Conservation (phyloP, 1,140 invertebrate species). For the Lepidurus couesii region DNA sequence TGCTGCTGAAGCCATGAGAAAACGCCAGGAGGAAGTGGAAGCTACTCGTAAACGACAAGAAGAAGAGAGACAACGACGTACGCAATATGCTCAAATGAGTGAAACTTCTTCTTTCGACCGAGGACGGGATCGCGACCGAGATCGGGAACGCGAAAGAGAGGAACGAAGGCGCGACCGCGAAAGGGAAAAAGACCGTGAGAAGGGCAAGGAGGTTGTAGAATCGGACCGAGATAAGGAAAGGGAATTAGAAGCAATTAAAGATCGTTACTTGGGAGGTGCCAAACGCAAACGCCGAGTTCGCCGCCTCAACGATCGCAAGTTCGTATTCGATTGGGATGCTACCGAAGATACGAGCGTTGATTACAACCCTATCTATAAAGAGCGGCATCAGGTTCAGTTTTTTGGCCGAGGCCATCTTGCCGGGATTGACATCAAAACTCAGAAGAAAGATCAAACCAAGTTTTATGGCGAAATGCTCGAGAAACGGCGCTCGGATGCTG, state of each 20-base stretch:
- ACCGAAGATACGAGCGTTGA: conserved; percentile 96
- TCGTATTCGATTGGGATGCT: conserved; percentile 99
- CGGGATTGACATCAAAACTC: conserved; percentile 94
- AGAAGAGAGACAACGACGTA: conserved; percentile 60
- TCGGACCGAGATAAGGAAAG: conserved; percentile 76
- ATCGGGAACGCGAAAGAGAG: conserved; percentile 45
- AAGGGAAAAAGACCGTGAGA: conserved; percentile 43
- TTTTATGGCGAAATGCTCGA: conserved; percentile 97
- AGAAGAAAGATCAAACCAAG: conserved; percentile 95
- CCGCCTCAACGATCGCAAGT: conserved; percentile 94
- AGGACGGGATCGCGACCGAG: conserved; percentile 40
- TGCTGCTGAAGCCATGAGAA: conserved; percentile 76
- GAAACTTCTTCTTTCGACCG: conserved; percentile 27
- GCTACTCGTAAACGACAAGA: conserved; percentile 60
- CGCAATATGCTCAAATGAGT: conserved; percentile 46
- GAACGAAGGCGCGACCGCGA: conserved; percentile 43
- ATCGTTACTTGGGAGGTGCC: conserved; percentile 87
- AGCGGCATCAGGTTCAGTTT: conserved; percentile 92
- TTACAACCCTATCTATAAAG: conserved; percentile 96
- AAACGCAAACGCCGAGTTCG: conserved; percentile 90
- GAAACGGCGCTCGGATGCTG: conserved; percentile 87
- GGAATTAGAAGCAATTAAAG: conserved; percentile 86
- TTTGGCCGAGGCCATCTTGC: conserved; percentile 96
- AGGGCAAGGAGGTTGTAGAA: conserved; percentile 38
- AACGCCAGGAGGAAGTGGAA: conserved; percentile 79